Evolutionary conservation across 2,797 vertebrate genomes (phyloP).

Genomic region (Thaleichthys pacificus): DNA sequence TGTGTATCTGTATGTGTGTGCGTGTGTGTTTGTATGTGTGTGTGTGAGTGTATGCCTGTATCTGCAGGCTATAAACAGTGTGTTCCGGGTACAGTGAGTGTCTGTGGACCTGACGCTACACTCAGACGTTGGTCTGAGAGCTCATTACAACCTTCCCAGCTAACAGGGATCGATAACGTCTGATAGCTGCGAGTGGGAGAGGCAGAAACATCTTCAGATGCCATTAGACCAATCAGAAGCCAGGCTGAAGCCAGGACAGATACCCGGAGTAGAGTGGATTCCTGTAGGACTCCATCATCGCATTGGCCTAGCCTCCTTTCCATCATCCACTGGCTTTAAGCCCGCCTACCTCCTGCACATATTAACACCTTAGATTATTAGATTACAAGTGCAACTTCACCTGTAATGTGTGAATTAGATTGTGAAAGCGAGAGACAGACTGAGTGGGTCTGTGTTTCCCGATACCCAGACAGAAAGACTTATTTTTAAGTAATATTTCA

Average conservation of each 20-base stretch:
- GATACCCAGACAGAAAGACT: no score
- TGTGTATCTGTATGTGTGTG: neutral
- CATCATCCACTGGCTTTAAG: no score
- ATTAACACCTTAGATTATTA: conserved; percentile 7
- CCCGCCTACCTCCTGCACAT: neutral
- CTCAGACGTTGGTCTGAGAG: conserved; percentile 6
- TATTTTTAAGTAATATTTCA: no score
- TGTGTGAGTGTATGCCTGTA: neutral
- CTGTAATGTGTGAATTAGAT: no score
- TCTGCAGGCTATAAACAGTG: neutral
- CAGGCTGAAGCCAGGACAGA: no score
- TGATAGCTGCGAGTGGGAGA: conserved; percentile 23
- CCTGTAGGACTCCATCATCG: no score
- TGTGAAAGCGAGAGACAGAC: no score
- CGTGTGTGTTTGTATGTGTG: neutral
- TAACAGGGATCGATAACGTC: conserved; percentile 29
- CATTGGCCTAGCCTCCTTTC: no score
- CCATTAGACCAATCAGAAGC: conserved; percentile 27
- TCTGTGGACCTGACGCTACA: conserved; percentile 14
- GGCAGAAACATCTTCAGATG: conserved; percentile 19
- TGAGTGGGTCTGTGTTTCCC: no score
- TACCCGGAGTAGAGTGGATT: no score
- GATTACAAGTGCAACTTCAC: no score
- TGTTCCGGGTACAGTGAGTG: conserved; percentile 5
- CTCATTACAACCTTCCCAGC: conserved; percentile 32